Conservation (phyloP, 2,888 invertebrate genomes). For the Tethea ocularis region DNA sequence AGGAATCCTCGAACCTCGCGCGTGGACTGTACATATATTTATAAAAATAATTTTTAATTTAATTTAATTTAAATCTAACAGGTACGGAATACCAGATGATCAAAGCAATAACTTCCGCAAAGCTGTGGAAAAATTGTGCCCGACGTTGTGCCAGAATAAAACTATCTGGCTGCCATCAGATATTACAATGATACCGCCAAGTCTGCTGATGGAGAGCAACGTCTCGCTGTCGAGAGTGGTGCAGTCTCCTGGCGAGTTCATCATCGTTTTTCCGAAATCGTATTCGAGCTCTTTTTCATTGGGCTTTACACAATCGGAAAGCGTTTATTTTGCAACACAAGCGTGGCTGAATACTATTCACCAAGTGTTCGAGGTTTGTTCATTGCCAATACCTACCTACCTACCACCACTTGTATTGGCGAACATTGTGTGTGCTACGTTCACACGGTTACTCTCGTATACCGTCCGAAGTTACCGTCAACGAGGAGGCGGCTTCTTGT, state of each 20-base stretch:
- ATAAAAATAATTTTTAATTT: no score
- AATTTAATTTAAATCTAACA: slow-evolving; percentile 40
- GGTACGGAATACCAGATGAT: slow-evolving; percentile 92
- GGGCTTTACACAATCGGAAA: slow-evolving; percentile 95
- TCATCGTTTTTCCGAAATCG: slow-evolving; percentile 93
- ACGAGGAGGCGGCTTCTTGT: no score
- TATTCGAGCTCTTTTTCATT: slow-evolving; percentile 95
- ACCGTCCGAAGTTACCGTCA: no score
- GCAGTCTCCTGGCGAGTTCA: slow-evolving; percentile 94
- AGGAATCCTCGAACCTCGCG: no score
- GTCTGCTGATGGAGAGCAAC: slow-evolving; percentile 88
- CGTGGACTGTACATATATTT: no score
- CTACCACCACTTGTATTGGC: not conserved
- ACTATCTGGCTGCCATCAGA: slow-evolving; percentile 95
- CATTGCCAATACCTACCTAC: not conserved
- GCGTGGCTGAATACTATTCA: slow-evolving; percentile 90
- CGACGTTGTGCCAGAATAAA: slow-evolving; percentile 92
- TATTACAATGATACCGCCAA: slow-evolving; percentile 96
- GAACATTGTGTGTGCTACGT: no score
- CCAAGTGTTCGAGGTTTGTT: slow-evolving; percentile 87
- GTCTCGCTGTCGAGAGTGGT: slow-evolving; percentile 91
- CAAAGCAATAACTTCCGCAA: slow-evolving; percentile 89
- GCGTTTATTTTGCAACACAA: slow-evolving; percentile 94
- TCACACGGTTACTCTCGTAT: no score
- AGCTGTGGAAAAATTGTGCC: slow-evolving; percentile 90